phyloP scores from a whole-genome alignment of 2,797 vertebrate species.

The Acanthurus tractus region DNA sequence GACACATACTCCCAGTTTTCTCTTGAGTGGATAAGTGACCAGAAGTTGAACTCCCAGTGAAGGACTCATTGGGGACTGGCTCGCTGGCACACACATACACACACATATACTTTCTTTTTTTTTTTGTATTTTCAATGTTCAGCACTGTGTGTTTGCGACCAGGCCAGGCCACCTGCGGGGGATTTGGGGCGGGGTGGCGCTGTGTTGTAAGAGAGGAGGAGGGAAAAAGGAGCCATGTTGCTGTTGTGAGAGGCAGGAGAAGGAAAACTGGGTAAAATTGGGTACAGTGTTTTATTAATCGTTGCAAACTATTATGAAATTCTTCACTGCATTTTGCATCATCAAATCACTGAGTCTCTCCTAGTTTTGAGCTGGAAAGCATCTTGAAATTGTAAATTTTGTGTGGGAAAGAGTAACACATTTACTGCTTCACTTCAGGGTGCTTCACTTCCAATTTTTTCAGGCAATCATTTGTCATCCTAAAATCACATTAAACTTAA shows the following conservation, averaged over 20 bases:
- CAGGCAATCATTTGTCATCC: constrained; percentile 21
- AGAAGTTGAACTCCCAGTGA: constrained; percentile 81
- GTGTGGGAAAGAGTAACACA: constrained; percentile 45
- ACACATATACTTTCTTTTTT: constrained; percentile 32
- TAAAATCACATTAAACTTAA: constrained; percentile 23
- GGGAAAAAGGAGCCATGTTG: constrained; percentile 41
- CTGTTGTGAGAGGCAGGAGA: constrained; percentile 47
- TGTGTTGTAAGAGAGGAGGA: constrained; percentile 54
- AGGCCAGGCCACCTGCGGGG: constrained; percentile 82
- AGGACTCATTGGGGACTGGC: constrained; percentile 75
- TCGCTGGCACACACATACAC: constrained; percentile 66
- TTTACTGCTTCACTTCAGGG: constrained; percentile 25
- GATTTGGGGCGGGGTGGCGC: constrained; percentile 78
- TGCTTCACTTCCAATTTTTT: constrained; percentile 38
- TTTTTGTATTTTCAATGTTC: constrained; percentile 40
- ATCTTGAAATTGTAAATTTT: constrained; percentile 25
- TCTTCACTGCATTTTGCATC: constrained; percentile 26
- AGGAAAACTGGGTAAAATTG: constrained; percentile 42
- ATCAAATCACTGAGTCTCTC: constrained; percentile 34
- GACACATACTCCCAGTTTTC: constrained; percentile 41
- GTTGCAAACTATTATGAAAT: constrained; percentile 53
- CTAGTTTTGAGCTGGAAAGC: constrained; percentile 27
- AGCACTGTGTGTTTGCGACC: constrained; percentile 50
- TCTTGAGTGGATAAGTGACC: constrained; percentile 74
- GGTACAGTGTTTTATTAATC: constrained; percentile 35